phyloP scores from a whole-genome alignment of 2,888 invertebrate genomes.

The Yponomeuta malinellus region DNA sequence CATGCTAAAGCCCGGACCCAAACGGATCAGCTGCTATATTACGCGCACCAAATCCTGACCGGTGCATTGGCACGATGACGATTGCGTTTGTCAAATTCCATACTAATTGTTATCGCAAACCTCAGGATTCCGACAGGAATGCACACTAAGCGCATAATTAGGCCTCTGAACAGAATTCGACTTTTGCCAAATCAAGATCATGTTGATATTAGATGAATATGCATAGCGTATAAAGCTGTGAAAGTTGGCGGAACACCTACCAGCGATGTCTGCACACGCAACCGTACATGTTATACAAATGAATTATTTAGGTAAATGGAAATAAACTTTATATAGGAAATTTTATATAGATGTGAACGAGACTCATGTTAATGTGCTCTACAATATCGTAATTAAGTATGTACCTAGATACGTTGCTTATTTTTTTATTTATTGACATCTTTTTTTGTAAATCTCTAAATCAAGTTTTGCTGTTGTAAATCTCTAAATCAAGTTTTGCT shows the following conservation, averaged over 20 bases:
- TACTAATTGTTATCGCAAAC: too few species aligned
- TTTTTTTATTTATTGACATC: background rate
- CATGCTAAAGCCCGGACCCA: too few species aligned
- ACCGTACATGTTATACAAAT: conserved; percentile 4
- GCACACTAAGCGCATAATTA: too few species aligned
- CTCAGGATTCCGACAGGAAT: too few species aligned
- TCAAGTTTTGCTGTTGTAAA: too few species aligned
- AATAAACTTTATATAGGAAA: background rate
- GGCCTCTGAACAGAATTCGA: too few species aligned
- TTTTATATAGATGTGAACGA: conserved; percentile 3
- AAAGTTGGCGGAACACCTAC: background rate
- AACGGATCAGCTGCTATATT: too few species aligned
- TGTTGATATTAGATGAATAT: background rate
- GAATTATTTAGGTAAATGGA: conserved; percentile 9
- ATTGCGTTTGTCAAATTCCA: too few species aligned
- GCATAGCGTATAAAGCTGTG: background rate
- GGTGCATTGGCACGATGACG: too few species aligned
- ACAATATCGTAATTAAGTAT: background rate
- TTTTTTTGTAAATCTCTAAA: background rate
- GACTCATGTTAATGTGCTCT: background rate
- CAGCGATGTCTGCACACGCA: background rate
- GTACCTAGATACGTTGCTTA: background rate
- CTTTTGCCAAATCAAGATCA: background rate
- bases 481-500: too few species aligned
- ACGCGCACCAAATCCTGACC: too few species aligned